A percentile compares a stretch with the other conserved stretches of the same genome.
Evolutionary conservation across 2,888 invertebrate genomes (phyloP).

Genomic region (Tetropium fuscum): DNA sequence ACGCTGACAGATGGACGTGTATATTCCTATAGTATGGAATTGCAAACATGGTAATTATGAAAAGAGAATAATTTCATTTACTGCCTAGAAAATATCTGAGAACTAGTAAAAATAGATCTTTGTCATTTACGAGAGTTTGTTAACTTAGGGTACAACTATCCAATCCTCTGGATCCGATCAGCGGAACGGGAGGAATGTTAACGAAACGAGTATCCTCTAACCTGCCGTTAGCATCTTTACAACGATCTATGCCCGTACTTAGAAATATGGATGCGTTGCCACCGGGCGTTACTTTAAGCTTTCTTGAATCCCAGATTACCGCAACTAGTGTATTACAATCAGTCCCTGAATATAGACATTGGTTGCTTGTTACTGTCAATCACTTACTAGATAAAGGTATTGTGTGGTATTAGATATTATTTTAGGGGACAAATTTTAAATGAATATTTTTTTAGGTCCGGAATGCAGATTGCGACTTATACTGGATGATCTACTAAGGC

Average conservation of each 20-base stretch:
- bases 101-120: too few species aligned
- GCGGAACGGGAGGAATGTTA: constrained; percentile 65
- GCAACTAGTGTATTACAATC: constrained; percentile 78
- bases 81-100: too few species aligned
- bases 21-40: constrained; percentile 83
- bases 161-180: constrained; percentile 70
- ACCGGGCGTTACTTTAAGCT: constrained; percentile 70
- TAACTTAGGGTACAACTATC: constrained; percentile 67
- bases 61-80: too few species aligned
- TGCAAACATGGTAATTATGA: constrained; percentile 76
- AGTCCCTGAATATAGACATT: constrained; percentile 80
- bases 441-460: constrained; percentile 67
- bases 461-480: constrained; percentile 80
- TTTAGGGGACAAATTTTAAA: background rate
- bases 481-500: constrained; percentile 84
- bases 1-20: constrained; percentile 88
- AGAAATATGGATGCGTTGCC: constrained; percentile 59
- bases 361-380: constrained; percentile 72
- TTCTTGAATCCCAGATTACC: constrained; percentile 81
- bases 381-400: constrained; percentile 76
- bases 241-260: constrained; percentile 60
- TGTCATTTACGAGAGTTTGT: background rate
- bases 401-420: background rate
- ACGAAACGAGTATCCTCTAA: constrained; percentile 59
- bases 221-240: constrained; percentile 61